phyloP scores from a whole-genome alignment of 1,140 invertebrate species.

The Carposina sasakii region DNA sequence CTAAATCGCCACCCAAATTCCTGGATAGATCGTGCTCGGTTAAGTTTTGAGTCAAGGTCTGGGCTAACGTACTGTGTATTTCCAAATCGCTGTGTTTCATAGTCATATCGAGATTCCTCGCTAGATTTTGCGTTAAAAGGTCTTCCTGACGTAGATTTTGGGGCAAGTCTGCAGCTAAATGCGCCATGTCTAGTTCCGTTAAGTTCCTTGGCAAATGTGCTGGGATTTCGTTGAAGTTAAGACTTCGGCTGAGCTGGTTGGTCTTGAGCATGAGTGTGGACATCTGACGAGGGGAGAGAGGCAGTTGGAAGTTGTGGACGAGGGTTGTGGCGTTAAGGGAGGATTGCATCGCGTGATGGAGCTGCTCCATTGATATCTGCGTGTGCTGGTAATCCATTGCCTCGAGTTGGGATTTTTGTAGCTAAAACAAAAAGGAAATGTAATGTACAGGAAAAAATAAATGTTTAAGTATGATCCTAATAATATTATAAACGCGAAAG shows the following conservation, averaged over 20 bases:
- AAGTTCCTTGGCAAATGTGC: constrained; percentile 44
- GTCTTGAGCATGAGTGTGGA: constrained; percentile 59
- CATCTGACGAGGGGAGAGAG: constrained; percentile 54
- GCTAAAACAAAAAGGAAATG: constrained; percentile 28
- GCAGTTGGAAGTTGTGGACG: constrained; percentile 57
- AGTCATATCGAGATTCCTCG: constrained; percentile 38
- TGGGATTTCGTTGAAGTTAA: constrained; percentile 51
- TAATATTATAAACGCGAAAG: no score
- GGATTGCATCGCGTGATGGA: constrained; percentile 55
- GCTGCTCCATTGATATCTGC: constrained; percentile 55
- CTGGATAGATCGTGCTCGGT: constrained; percentile 26
- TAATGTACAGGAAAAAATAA: constrained; percentile 12
- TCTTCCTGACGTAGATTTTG: neutral
- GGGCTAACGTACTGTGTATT: constrained; percentile 38
- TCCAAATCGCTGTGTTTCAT: constrained; percentile 44
- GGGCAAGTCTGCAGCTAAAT: constrained; percentile 19
- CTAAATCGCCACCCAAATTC: constrained; percentile 31
- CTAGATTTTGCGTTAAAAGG: constrained; percentile 28
- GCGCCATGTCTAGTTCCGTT: constrained; percentile 33
- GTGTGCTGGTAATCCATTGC: constrained; percentile 52
- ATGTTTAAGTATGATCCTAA: no score
- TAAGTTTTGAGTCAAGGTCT: constrained; percentile 35
- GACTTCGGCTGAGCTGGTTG: constrained; percentile 39
- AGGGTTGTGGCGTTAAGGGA: constrained; percentile 40
- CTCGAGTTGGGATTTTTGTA: constrained; percentile 50